Percentiles rank a stretch among this genome's conserved stretches.
These are phyloP conservation scores for Polyommatus iphigenia DNA, from an alignment of 2,888 invertebrate genomes.

Conservation along the genomic window DNA sequence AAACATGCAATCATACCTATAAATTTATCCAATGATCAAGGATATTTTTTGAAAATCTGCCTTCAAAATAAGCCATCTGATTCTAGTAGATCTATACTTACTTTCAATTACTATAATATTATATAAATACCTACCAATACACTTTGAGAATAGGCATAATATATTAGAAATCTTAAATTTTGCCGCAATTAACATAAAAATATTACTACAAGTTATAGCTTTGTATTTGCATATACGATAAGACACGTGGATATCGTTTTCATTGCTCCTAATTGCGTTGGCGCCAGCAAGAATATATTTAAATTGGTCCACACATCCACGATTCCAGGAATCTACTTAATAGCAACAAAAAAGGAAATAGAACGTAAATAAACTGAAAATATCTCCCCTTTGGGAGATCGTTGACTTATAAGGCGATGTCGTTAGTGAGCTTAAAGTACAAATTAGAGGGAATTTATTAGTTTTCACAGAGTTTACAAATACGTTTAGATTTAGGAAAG, in stretches of 20 bases:
- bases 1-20: no score
- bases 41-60: no score
- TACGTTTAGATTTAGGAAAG: constrained; percentile 23
- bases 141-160: no score
- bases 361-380: constrained; percentile 36
- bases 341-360: constrained; percentile 41
- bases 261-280: constrained; percentile 45
- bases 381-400: constrained; percentile 34
- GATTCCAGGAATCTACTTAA: constrained; percentile 43
- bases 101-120: no score
- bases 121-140: no score
- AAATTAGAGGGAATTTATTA: constrained; percentile 34
- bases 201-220: background rate
- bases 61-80: no score
- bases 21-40: no score
- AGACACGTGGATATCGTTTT: constrained; percentile 40
- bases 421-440: constrained; percentile 29
- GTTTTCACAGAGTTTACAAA: constrained; percentile 22
- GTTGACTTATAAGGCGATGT: constrained; percentile 25
- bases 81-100: no score
- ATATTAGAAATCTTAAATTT: no score
- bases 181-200: background rate
- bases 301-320: constrained; percentile 33
- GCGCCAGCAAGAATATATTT: constrained; percentile 42
- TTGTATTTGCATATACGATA: background rate